A percentile compares a stretch with the other conserved stretches of the same genome.
Evolutionary conservation across 2,888 invertebrate genomes (phyloP).

Genomic region (Hofmannophila pseudospretella): DNA sequence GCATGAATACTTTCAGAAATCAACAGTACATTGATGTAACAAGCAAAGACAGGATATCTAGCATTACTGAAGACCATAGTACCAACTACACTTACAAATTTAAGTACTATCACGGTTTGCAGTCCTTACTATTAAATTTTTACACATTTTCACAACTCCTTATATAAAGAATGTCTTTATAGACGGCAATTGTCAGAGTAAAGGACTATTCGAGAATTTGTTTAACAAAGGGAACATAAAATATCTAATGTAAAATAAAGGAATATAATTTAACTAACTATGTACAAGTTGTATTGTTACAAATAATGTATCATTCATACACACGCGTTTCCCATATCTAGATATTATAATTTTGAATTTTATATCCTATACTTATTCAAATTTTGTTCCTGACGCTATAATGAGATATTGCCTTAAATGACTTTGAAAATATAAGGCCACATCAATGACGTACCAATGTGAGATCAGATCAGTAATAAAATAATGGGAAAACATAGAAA

Average conservation of each 20-base stretch:
- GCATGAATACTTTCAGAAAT: conserved; percentile 8
- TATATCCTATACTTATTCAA: conserved; percentile 2
- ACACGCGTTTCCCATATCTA: conserved; percentile 3
- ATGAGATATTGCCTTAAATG: conserved; percentile 30
- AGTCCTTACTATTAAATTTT: conserved; percentile 32
- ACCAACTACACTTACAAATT: conserved; percentile 38
- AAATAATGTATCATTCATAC: conserved; percentile 25
- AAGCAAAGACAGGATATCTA: conserved; percentile 36
- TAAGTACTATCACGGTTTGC: conserved; percentile 69
- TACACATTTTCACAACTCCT: conserved; percentile 14
- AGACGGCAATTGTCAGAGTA: conserved; percentile 4
- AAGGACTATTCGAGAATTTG: conserved; percentile 6
- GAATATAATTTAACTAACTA: conserved; percentile 56
- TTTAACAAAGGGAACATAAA: conserved; percentile 37
- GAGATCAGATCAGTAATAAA: conserved; percentile 9
- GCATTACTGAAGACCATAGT: conserved; percentile 42
- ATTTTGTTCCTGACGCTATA: conserved; percentile 29
- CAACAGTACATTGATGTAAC: conserved; percentile 19
- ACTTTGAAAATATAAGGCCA: conserved; percentile 58
- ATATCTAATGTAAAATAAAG: conserved; percentile 46
- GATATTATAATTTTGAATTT: background rate
- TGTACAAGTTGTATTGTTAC: conserved; percentile 27
- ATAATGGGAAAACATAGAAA: conserved; percentile 12
- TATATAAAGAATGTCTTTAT: background rate
- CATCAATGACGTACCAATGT: conserved; percentile 34